Conservation (phyloP, 2,797 vertebrate genomes). For the Eulemur mongoz region DNA sequence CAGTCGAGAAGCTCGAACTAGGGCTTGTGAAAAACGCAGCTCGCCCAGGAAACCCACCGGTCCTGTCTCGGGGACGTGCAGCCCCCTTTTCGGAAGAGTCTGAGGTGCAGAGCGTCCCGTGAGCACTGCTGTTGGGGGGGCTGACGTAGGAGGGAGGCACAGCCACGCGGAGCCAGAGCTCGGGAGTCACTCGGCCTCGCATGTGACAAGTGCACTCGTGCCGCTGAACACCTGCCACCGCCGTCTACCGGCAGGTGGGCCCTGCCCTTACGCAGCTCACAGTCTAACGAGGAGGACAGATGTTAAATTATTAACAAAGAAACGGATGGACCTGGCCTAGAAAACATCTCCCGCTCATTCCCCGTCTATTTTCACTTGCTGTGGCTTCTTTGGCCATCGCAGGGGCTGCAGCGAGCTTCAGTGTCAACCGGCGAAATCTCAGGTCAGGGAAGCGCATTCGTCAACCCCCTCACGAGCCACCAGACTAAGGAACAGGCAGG, state of each 20-base stretch:
- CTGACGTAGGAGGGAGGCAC: no score
- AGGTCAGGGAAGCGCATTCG: conserved; percentile 8
- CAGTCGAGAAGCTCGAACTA: neutral
- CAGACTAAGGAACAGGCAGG: neutral
- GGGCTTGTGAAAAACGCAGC: neutral
- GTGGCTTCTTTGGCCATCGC: neutral
- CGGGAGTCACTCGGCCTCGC: no score
- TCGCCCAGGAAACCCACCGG: neutral
- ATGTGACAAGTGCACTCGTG: fast-evolving
- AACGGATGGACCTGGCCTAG: conserved; percentile 24
- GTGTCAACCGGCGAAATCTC: conserved; percentile 15
- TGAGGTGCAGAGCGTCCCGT: neutral
- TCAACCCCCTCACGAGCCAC: neutral
- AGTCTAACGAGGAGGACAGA: neutral
- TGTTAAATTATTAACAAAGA: neutral
- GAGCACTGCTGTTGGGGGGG: neutral
- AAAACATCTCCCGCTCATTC: conserved; percentile 1
- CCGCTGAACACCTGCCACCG: neutral
- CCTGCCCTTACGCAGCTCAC: neutral
- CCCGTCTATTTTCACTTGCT: conserved; percentile 49
- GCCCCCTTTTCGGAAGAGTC: neutral
- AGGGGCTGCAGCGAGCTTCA: neutral
- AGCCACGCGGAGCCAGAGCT: neutral
- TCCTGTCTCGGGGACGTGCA: neutral
- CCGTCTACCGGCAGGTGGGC: neutral